Evolutionary conservation across 2,888 invertebrate species (phyloP).

Genomic region (Scaptomyza polygonia): DNA sequence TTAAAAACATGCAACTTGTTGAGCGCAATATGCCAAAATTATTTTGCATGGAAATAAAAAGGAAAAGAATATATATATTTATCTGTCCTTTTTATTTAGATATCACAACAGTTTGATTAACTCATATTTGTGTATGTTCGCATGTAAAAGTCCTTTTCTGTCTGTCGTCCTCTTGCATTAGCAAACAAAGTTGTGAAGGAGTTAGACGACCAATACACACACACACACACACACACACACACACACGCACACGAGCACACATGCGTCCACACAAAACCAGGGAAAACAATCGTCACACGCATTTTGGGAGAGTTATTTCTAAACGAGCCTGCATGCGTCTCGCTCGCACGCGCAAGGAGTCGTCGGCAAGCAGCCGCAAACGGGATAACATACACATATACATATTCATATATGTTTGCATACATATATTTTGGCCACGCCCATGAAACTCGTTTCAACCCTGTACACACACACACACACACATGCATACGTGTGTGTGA

Average conservation of each 20-base stretch:
- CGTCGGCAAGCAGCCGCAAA: constrained; percentile 24
- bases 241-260: neutral
- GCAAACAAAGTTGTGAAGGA: constrained; percentile 32
- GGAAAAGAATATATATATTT: neutral
- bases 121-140: neutral
- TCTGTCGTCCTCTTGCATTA: constrained; percentile 23
- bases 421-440: constrained; percentile 49
- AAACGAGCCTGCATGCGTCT: constrained; percentile 26
- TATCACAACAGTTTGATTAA: neutral
- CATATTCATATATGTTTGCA: neutral
- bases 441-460: constrained; percentile 60
- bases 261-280: constrained; percentile 1
- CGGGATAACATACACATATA: constrained; percentile 17
- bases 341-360: constrained; percentile 32
- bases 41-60: no score
- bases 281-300: constrained; percentile 52
- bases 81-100: neutral
- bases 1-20: neutral
- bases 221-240: neutral
- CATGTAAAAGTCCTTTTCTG: constrained; percentile 8
- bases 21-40: neutral
- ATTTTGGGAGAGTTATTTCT: constrained; percentile 56
- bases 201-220: constrained; percentile 21
- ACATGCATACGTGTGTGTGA: constrained; percentile 2
- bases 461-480: constrained; percentile 28